Conservation (phyloP, 2,113 vertebrate species). For the Gadus chalcogrammus region DNA sequence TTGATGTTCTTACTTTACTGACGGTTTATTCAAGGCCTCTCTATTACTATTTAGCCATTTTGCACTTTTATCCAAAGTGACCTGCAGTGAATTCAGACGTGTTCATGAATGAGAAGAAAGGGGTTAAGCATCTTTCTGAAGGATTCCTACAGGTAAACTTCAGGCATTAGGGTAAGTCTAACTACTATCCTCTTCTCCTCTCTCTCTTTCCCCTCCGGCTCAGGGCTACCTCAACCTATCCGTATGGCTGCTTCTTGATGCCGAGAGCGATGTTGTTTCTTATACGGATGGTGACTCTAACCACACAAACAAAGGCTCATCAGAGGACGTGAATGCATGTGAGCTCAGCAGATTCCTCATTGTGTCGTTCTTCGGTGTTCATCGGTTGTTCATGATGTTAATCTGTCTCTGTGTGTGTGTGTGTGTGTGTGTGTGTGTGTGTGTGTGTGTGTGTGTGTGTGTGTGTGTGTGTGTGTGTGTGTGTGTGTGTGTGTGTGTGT, state of each 20-base stretch:
- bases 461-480: conserved; percentile 4
- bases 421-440: background rate
- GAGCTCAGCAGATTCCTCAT: background rate
- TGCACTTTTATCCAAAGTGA: too few relatives aligned
- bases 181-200: background rate
- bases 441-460: conserved; percentile 7
- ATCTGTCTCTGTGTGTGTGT: conserved; percentile 3
- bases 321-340: conserved; percentile 16
- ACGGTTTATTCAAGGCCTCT: background rate
- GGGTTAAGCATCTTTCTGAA: too few relatives aligned
- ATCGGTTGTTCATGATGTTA: background rate
- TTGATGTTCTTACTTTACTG: background rate
- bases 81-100: too few relatives aligned
- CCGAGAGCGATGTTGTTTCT: background rate
- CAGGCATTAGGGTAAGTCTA: too few relatives aligned
- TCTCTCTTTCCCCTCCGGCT: conserved; percentile 5
- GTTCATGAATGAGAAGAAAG: too few relatives aligned
- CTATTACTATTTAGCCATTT: background rate
- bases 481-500: conserved; percentile 1
- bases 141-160: too few relatives aligned
- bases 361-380: background rate
- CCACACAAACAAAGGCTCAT: conserved; percentile 36
- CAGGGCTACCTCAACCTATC: conserved; percentile 87
- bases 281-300: conserved; percentile 30
- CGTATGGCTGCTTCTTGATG: conserved; percentile 76